Evolutionary conservation across 2,113 vertebrate species (phyloP).

Genomic region (Phocoena phocoena): DNA sequence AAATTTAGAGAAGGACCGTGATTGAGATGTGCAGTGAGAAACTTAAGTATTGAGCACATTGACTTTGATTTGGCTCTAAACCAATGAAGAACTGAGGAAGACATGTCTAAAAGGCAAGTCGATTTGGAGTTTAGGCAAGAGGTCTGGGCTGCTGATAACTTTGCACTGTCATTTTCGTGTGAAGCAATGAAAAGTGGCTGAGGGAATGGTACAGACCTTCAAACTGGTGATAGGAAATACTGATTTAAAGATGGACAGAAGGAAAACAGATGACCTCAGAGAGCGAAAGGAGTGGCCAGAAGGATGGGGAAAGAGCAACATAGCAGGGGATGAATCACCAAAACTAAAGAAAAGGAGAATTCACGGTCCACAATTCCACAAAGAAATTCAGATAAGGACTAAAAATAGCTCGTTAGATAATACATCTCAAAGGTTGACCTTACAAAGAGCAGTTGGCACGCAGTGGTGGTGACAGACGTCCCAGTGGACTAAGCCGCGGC

Average conservation of each 20-base stretch:
- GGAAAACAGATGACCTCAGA: neutral
- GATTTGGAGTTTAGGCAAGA: neutral
- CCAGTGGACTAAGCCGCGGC: neutral
- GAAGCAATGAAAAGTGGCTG: neutral
- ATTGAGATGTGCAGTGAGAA: neutral
- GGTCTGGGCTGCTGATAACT: neutral
- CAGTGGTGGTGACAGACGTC: neutral
- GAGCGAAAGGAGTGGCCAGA: neutral
- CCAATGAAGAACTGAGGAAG: neutral
- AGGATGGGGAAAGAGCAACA: neutral
- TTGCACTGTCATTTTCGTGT: neutral
- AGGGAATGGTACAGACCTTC: neutral
- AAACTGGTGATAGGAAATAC: neutral
- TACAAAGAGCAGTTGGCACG: neutral
- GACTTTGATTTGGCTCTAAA: neutral
- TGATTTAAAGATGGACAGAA: neutral
- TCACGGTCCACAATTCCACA: neutral
- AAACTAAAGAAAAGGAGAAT: neutral
- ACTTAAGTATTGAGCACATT: neutral
- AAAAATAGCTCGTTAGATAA: neutral
- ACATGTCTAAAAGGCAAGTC: neutral
- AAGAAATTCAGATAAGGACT: neutral
- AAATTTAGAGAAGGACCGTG: neutral
- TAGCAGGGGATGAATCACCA: neutral
- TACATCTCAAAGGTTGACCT: neutral